Percentiles rank a stretch among this genome's conserved stretches.
These are phyloP conservation scores for Teleogryllus occipitalis DNA, from an alignment of 1,140 invertebrate species.

Conservation along the genomic window DNA sequence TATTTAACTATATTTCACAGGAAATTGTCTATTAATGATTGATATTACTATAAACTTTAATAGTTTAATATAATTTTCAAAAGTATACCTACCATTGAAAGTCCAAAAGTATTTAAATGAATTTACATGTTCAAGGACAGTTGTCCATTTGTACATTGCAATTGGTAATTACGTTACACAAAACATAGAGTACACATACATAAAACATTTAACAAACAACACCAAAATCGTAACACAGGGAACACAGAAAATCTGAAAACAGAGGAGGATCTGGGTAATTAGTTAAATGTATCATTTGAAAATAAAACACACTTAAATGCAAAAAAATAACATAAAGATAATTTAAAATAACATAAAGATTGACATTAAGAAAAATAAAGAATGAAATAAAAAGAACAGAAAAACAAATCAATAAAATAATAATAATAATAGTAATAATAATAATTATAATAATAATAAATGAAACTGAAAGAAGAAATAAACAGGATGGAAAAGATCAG, in stretches of 20 bases:
- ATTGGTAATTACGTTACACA: too few relatives aligned
- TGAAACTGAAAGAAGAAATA: not conserved
- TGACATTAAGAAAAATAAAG: slow-evolving; percentile 10
- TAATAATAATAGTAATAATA: not conserved
- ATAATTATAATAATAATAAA: not conserved
- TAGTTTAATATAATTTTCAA: too few relatives aligned
- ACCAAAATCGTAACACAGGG: not conserved
- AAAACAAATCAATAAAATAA: not conserved
- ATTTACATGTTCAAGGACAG: too few relatives aligned
- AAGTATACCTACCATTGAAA: not conserved
- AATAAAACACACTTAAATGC: slow-evolving; percentile 11
- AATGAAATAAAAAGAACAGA: not conserved
- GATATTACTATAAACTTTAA: too few relatives aligned
- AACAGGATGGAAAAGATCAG: not conserved
- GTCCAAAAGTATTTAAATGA: not conserved
- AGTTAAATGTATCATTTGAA: not conserved
- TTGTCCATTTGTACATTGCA: too few relatives aligned
- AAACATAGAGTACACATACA: not conserved
- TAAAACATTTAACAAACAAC: slow-evolving; percentile 3
- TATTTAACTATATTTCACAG: too few relatives aligned
- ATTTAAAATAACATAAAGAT: slow-evolving; percentile 11
- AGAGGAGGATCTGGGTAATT: not conserved
- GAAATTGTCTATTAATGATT: too few relatives aligned
- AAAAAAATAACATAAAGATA: slow-evolving; percentile 8
- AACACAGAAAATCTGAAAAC: slow-evolving; percentile 1